Base-by-base conservation (phyloP, 2,113 vertebrate genomes). In the Lutjanus erythropterus region DNA sequence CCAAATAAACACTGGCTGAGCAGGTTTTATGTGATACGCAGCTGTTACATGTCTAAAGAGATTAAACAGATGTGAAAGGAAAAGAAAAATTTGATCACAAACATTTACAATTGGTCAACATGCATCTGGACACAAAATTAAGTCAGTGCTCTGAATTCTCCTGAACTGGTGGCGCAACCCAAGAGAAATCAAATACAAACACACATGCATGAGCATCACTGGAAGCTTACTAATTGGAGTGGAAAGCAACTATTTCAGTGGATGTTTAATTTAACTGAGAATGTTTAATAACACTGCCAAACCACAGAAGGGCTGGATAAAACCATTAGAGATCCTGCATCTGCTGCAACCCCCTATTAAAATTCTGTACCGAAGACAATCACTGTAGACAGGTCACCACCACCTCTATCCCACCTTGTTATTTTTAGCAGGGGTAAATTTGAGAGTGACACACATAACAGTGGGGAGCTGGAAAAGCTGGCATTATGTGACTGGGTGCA, bases 351-450 rank as follows among this genome's bases (percentile, higher is more conserved):
- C 42, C 31, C 47, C 55, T 16, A 76, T 91, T 90, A 58, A 88
- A 86, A 90, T 88, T 85, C 85, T 53, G 47, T 21, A 70, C 50
- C 71, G 7, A 58, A 91, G 72, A 89, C 83, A 78, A 83, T 81
- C 60, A 49, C 39, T 37, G 72, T 41, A 76, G 87, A 84, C 84
- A 89, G 84, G 84, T 89, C 83, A 87, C 58, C 1, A 6, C 72
- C 84, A 80, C 69, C 61, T 89, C 80, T 68, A 73, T 75, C 69
- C 65, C 67, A 71, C 70, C 62, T 25, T 60, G 75, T 88, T 92
- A 91, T 94, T 88, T 93, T 88, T 90, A 92, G 86, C 80, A 0
- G 6, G 64, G 71, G 84, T 85, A 64, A 78, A 88, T 90, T 81
- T 83, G 70, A 80, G 64, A 75, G 79, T 71, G 82, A 77, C 78